These are phyloP conservation scores for Dryoscopus gambensis DNA, from an alignment of 2,113 vertebrate genomes.

Conservation along the genomic window DNA sequence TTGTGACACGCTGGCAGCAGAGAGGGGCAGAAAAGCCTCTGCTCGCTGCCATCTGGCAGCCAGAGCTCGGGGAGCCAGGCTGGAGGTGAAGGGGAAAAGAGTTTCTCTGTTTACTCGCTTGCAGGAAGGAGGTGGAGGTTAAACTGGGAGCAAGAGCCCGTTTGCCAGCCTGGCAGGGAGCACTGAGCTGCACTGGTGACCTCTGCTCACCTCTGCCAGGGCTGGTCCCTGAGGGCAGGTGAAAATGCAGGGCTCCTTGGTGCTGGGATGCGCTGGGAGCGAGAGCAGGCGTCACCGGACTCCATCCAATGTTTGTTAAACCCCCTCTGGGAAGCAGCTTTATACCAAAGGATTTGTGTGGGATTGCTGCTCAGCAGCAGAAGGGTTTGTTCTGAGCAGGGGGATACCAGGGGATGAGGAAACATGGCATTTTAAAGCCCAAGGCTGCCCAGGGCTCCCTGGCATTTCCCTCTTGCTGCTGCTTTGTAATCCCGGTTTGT, in stretches of 20 bases:
- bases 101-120: background rate
- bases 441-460: background rate
- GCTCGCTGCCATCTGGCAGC: slow-evolving; percentile 31
- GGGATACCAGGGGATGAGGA: background rate
- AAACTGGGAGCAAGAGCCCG: background rate
- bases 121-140: background rate
- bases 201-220: background rate
- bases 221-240: background rate
- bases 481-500: background rate
- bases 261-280: background rate
- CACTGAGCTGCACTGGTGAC: fast-evolving
- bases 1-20: background rate
- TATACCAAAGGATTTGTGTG: background rate
- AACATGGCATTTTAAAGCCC: background rate
- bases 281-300: background rate
- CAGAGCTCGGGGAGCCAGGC: background rate
- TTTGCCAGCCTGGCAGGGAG: background rate
- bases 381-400: background rate
- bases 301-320: background rate
- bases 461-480: background rate
- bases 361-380: background rate
- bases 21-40: background rate
- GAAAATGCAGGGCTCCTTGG: fast-evolving
- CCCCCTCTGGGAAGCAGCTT: background rate
- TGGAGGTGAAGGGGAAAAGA: background rate